Conservation (phyloP, 1,140 invertebrate species). For the Camponotus floridanus region DNA sequence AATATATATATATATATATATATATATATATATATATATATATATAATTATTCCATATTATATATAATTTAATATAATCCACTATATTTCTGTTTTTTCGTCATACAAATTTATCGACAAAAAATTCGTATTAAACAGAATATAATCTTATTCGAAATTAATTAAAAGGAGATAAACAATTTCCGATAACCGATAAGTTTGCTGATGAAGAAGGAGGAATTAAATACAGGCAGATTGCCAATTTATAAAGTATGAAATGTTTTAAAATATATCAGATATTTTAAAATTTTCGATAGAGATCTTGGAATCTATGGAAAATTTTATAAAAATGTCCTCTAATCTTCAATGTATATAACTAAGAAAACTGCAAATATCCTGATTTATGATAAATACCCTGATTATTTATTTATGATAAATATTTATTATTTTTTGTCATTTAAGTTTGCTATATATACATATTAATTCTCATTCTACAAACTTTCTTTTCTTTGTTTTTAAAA, state of each 20-base stretch:
- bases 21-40: no score
- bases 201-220: slow-evolving; percentile 17
- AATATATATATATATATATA: no score
- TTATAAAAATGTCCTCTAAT: neutral
- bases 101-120: no score
- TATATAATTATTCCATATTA: no score
- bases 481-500: neutral
- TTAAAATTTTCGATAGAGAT: neutral
- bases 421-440: neutral
- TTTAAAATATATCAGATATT: neutral
- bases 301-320: neutral
- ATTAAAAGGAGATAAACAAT: neutral
- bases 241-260: slow-evolving; percentile 4
- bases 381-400: neutral
- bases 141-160: slow-evolving; percentile 3
- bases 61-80: no score
- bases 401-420: neutral
- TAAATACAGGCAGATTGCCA: slow-evolving; percentile 15
- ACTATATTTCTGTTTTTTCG: no score
- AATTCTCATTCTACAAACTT: neutral
- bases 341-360: neutral
- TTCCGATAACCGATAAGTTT: slow-evolving; percentile 24
- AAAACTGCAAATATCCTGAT: neutral
- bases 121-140: neutral
- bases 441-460: neutral